A percentile compares a stretch with the other conserved stretches of the same genome.
phyloP scores from a whole-genome alignment of 2,113 vertebrate genomes.

The Nycticryphes semicollaris region DNA sequence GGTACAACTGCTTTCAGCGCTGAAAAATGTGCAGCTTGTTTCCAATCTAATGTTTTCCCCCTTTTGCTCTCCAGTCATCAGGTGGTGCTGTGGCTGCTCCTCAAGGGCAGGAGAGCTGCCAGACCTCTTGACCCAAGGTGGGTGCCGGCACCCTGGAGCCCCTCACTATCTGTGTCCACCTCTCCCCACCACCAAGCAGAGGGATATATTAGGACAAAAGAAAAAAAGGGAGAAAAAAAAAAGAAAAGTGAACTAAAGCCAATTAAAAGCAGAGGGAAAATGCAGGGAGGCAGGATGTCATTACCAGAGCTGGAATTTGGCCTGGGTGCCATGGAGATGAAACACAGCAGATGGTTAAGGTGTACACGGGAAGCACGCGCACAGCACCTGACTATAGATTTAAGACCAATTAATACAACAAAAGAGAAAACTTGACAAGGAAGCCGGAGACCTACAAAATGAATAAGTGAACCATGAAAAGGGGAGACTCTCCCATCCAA shows the following conservation, averaged over 20 bases:
- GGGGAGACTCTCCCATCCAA: not conserved
- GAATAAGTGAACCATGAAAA: constrained; percentile 60
- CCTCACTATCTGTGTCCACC: not conserved
- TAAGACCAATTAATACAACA: constrained; percentile 58
- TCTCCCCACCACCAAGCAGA: fast-evolving
- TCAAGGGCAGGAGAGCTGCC: not conserved
- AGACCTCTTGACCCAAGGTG: not conserved
- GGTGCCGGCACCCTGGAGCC: not conserved
- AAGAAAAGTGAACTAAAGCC: not conserved
- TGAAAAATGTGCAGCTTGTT: not conserved
- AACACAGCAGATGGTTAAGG: constrained; percentile 62
- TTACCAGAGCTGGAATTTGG: constrained; percentile 55
- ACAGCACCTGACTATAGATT: constrained; percentile 47
- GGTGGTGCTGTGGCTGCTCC: not conserved
- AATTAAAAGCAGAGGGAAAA: not conserved
- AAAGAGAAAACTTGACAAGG: constrained; percentile 53
- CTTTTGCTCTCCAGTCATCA: not conserved
- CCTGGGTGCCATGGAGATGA: constrained; percentile 64
- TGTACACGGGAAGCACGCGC: not conserved
- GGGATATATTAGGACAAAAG: not conserved
- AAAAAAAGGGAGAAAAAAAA: not conserved
- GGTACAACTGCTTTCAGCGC: not conserved
- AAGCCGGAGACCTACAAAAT: constrained; percentile 50
- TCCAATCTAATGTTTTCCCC: not conserved
- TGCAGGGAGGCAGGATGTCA: constrained; percentile 1